A percentile compares a stretch with the other conserved stretches of the same genome.
phyloP scores from a whole-genome alignment of 2,888 invertebrate species.

The Acholoe squamosa region DNA sequence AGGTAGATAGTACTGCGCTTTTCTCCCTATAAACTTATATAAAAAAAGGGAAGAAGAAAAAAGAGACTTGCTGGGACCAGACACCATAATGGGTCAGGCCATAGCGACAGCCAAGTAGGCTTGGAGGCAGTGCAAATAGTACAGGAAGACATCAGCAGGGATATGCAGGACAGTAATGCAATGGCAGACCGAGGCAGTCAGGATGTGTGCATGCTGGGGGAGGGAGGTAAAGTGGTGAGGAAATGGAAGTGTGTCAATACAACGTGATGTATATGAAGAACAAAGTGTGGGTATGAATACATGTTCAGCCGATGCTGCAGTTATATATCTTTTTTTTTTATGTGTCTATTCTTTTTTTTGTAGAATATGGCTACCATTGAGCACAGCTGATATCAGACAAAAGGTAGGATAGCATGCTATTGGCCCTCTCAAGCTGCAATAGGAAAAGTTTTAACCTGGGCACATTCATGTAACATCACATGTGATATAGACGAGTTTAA shows the following conservation, averaged over 20 bases:
- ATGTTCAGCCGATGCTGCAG: background rate
- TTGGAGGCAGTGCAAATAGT: slow-evolving; percentile 28
- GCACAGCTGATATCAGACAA: too few species aligned
- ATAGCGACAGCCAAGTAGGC: slow-evolving; percentile 1
- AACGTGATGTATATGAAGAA: background rate
- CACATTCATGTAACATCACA: too few species aligned
- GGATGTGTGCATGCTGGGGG: background rate
- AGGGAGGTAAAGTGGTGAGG: background rate
- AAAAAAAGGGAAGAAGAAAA: too few species aligned
- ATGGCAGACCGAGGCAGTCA: background rate
- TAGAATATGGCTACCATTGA: too few species aligned
- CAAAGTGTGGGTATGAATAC: background rate
- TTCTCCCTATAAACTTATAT: too few species aligned
- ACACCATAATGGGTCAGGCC: background rate
- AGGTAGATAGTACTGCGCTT: too few species aligned
- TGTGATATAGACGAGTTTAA: too few species aligned
- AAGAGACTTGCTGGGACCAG: background rate
- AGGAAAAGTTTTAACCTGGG: too few species aligned
- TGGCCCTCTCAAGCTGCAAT: too few species aligned
- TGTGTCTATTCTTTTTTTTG: background rate
- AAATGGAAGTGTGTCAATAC: background rate
- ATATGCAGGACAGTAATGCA: background rate
- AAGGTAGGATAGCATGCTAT: too few species aligned
- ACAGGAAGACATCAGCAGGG: background rate
- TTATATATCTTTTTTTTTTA: too few species aligned